Conservation (phyloP, 2,888 invertebrate genomes). For the Thymelicus sylvestris region DNA sequence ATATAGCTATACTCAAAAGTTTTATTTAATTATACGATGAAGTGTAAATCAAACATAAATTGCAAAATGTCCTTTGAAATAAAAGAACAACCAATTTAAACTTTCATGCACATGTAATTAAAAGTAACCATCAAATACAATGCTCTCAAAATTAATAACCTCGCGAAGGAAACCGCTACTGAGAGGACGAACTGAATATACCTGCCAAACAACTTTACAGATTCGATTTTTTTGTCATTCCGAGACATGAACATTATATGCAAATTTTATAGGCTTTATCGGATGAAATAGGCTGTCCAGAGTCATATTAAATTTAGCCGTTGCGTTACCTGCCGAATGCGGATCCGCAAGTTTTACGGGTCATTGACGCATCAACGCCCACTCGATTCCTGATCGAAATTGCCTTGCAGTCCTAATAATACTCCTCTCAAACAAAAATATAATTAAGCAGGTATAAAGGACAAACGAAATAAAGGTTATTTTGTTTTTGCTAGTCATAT, state of each 20-base stretch:
- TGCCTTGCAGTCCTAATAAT: constrained; percentile 48
- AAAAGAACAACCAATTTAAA: too few relatives aligned
- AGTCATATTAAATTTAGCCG: constrained; percentile 32
- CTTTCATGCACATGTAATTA: background rate
- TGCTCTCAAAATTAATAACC: too few relatives aligned
- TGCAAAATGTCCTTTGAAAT: too few relatives aligned
- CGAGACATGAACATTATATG: constrained; percentile 11
- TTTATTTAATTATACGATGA: too few relatives aligned
- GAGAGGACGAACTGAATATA: background rate
- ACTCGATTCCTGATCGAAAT: constrained; percentile 69
- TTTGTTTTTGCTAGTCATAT: constrained; percentile 5
- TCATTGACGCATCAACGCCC: constrained; percentile 82
- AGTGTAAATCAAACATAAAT: too few relatives aligned
- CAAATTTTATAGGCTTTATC: constrained; percentile 33
- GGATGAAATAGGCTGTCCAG: constrained; percentile 26
- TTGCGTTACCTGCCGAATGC: constrained; percentile 66
- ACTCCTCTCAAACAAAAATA: constrained; percentile 5
- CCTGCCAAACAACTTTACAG: background rate
- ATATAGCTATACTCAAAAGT: too few relatives aligned
- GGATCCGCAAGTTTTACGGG: constrained; percentile 81
- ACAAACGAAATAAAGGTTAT: constrained; percentile 51
- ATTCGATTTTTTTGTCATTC: constrained; percentile 9
- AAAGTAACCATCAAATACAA: background rate
- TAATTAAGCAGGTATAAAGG: constrained; percentile 13
- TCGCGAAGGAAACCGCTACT: too few relatives aligned